Evolutionary conservation across 1,140 invertebrate species (phyloP), one percentile per base, ranked within the genome.

Genomic region (Dreissena rostriformis): DNA sequence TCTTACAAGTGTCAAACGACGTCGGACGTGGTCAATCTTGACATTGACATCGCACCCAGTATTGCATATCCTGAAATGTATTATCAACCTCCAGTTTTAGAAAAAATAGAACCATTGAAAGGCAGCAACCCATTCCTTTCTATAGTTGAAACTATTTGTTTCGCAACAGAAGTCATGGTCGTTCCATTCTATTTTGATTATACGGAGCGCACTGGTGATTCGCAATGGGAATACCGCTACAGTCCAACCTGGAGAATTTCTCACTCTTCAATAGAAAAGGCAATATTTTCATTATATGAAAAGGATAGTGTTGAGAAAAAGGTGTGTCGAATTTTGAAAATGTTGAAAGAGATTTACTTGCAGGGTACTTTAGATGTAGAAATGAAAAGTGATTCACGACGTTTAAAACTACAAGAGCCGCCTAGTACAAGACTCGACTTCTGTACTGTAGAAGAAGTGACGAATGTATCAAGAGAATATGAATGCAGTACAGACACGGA

Each of bases 41-140:
- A 77, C 26, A 77, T 77, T 29, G 75, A 77, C 66, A 77, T 77
- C n/a, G 75, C 75, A 0, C 75, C 75, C 17, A 77, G 75, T 77
- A 67, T 77, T 77, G 75, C 75, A 8, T 77, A 77, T 66, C 75
- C 75, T 14, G 75, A 26, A 49, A 51, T 15, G 15, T n/a, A 77
- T 17, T 77, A 51, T 28, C 15, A n/a, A 49, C 75, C 75, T 22
- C 61, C 29, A 51, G 75, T 77, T 22, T 24, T 77, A 10, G 61
- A 77, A 26, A 67, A 1, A 77, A 4, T 77, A 24, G 10, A 17
- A 77, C 22, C 15, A 29, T 11, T n/a, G 19, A 2, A 24, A 22
- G 5, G 14, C 7, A 10, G 10, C 0, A 77, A 77, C 22, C 7
- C 7, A 53, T 77, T 77, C 49, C 29, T 77, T 5, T 49, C 63